Base-by-base conservation (phyloP, 2,888 invertebrate species). In the Catotricha subobsoleta region DNA sequence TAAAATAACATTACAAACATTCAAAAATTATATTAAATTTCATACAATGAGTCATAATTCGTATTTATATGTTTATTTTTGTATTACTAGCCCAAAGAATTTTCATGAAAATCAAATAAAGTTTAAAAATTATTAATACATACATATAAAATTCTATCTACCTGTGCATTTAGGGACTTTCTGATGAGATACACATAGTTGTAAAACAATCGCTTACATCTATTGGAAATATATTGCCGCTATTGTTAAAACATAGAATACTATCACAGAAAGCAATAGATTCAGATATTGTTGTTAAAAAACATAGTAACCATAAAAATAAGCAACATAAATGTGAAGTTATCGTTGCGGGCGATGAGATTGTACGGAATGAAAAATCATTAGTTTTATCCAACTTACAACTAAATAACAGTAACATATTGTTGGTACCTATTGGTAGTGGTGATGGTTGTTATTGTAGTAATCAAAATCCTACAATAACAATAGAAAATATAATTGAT, bases 171-270 rank as follows among this genome's bases (percentile, higher is more conserved):
- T 49, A 61, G 61, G 62, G 63, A 46, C 53, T 63, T 42, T 57
- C 56, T 49, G 63, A 63, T 50, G 62, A 62, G 45, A 62, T 61
- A 48, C 61, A 63, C 50, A 62, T 61, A 45, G 63, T 63, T 52
- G 59, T 62, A 50, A 62, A 62, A 54, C 63, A 62, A 51, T 59
- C 62, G 45, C 52, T 63, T 49, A 56, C 56, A 51, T 56, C 60
- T 47, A 57, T 62, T 53, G 60, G 62, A 54, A 58, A 56, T 54
- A 54, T 60, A 53, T 60, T 62, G 54, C 54, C 58, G 50, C 54
- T 56, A 54, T 54, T 44, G 19, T 16, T 43, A 27, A 27, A 18
- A 18, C 27, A 38, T 27, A 13, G 23, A 25, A 8, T 15, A 16
- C 33, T 16, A 4, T 30, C 6, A 30, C 15, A 7, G 30, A 30